Conservation (phyloP, 2,888 invertebrate genomes). For the Sclerodermus sp. region DNA sequence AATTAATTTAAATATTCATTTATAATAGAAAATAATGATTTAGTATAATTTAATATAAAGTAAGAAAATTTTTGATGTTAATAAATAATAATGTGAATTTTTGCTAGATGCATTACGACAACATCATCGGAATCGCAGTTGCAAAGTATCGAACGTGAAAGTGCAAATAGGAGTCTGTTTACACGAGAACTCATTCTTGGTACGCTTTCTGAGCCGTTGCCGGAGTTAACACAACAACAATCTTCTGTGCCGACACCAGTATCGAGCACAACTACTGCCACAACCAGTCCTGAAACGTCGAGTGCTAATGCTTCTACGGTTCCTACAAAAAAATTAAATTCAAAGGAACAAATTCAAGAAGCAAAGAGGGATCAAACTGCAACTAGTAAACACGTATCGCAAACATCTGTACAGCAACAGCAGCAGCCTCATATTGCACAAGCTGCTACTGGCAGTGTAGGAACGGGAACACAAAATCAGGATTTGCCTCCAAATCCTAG, state of each 20-base stretch:
- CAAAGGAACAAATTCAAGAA: constrained; percentile 31
- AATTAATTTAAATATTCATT: too few species aligned
- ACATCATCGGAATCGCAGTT: constrained; percentile 51
- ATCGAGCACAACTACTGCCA: constrained; percentile 40
- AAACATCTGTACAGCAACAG: constrained; percentile 9
- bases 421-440: constrained; percentile 35
- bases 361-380: constrained; percentile 41
- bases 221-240: constrained; percentile 44
- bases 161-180: constrained; percentile 53
- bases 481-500: constrained; percentile 48
- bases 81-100: too few species aligned
- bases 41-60: too few species aligned
- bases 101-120: constrained; percentile 53
- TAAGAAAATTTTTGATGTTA: too few species aligned
- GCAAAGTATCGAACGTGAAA: constrained; percentile 53
- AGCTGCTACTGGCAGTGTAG: constrained; percentile 36
- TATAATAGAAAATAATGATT: too few species aligned
- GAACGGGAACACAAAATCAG: constrained; percentile 40
- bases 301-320: constrained; percentile 35
- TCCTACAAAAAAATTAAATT: constrained; percentile 40
- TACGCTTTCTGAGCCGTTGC: constrained; percentile 49
- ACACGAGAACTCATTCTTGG: constrained; percentile 51
- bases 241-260: constrained; percentile 39
- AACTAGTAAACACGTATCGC: constrained; percentile 9
- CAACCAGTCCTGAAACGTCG: constrained; percentile 46